Evolutionary conservation across 1,140 invertebrate genomes (phyloP), one percentile per base, ranked within the genome.

Genomic region (Drosophila trapezifrons): DNA sequence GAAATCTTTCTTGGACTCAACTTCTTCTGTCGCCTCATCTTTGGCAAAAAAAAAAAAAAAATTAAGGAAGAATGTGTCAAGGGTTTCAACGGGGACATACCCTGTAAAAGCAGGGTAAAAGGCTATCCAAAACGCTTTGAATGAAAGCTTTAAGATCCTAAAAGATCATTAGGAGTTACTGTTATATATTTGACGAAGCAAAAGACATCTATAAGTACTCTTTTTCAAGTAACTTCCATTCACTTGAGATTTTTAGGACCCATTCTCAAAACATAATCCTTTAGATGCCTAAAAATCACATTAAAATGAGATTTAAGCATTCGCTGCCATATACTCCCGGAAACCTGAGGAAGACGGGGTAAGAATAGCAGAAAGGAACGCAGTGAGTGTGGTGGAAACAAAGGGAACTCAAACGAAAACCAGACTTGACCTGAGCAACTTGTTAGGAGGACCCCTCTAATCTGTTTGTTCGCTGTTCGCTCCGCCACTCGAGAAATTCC

Each of bases 321-420:
- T 22, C 29, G 13, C 8, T 20, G 18, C 2, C 3, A 37, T 52
- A 37, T 20, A 37, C 51, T 37, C 51, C 8, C 4, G 7, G 18
- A 52, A 52, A 52, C 18, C 20, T 37, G 13, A 52, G 18, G 13
- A 65, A 47, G 13, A 29, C 60, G 13, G 6, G 17, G 32, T n/a
- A 25, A 66, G 47, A 65, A 51, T 32, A 10, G 15, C 43, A 17
- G 45, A 58, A 76, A 37, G 35, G 40, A 43, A 76, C 25, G 45
- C 32, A 58, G 38, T 32, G 22, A 75, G 45, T 65, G 35, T 18
- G 60, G 12, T 37, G 37, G 37, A 67, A 20, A 27, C 63, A 43
- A 69, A 67, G 66, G 46, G 22, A 70, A 69, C 63, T 70, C 40
- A 56, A 70, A 70, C 66, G 66, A 69, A 69, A 69, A 55, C 40